phyloP scores from a whole-genome alignment of 2,888 invertebrate genomes.

The Geophilus truncorum region DNA sequence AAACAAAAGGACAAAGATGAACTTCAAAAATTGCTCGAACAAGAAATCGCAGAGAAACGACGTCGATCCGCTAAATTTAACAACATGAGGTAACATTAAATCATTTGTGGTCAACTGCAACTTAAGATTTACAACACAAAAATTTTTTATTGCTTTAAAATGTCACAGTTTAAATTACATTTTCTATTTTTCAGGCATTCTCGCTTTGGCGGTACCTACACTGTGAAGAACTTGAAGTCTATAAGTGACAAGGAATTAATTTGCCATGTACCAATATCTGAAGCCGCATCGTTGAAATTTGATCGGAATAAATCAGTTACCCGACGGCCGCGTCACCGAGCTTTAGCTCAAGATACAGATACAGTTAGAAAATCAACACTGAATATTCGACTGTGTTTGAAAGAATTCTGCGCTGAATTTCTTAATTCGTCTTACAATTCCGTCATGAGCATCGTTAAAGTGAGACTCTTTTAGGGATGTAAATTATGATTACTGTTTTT shows the following conservation, averaged over 20 bases:
- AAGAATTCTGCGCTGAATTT: slow-evolving; percentile 91
- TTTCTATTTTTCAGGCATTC: slow-evolving; percentile 63
- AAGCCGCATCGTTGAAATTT: slow-evolving; percentile 71
- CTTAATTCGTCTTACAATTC: slow-evolving; percentile 87
- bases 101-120: too few relatives aligned
- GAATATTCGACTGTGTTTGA: slow-evolving; percentile 79
- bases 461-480: slow-evolving; percentile 51
- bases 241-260: slow-evolving; percentile 81
- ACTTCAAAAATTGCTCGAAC: slow-evolving; percentile 60
- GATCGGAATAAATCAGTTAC: slow-evolving; percentile 64
- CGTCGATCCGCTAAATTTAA: slow-evolving; percentile 43
- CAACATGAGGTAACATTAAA: neutral
- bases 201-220: slow-evolving; percentile 88
- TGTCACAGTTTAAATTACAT: too few relatives aligned
- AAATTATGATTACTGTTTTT: neutral
- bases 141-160: too few relatives aligned
- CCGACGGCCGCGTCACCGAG: slow-evolving; percentile 70
- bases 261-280: slow-evolving; percentile 76
- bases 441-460: slow-evolving; percentile 78
- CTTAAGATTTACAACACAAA: too few relatives aligned
- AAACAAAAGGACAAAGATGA: slow-evolving; percentile 80
- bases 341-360: slow-evolving; percentile 61
- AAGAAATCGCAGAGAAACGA: slow-evolving; percentile 54
- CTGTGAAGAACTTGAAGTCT: slow-evolving; percentile 87
- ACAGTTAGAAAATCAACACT: slow-evolving; percentile 76